Evolutionary conservation across 2,888 invertebrate genomes (phyloP).

Genomic region (Lasius fuliginosus): DNA sequence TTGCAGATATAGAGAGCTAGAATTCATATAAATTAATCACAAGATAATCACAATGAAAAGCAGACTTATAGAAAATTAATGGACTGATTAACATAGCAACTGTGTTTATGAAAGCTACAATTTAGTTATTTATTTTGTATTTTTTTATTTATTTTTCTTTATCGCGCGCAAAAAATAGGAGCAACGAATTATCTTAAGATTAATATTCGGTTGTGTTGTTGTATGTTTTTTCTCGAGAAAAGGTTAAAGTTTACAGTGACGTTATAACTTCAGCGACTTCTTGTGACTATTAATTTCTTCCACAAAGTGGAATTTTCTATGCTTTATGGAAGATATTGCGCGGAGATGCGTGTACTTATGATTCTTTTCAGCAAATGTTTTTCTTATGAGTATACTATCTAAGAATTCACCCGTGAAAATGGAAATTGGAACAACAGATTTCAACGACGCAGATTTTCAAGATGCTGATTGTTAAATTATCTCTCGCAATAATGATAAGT

Average conservation of each 20-base stretch:
- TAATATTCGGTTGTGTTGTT: conserved; percentile 55
- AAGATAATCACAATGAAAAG: background rate
- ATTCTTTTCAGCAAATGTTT: conserved; percentile 26
- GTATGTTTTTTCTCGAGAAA: conserved; percentile 57
- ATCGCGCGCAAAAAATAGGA: conserved; percentile 32
- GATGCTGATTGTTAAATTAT: background rate
- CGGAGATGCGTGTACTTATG: conserved; percentile 44
- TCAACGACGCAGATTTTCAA: background rate
- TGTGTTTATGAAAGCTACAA: background rate
- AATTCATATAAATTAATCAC: conserved; percentile 14
- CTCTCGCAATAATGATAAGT: background rate
- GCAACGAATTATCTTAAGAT: conserved; percentile 55
- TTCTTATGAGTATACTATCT: background rate
- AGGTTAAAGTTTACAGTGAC: conserved; percentile 66
- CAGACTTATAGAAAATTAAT: conserved; percentile 5
- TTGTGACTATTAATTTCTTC: conserved; percentile 69
- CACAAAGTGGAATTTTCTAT: conserved; percentile 60
- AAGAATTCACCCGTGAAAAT: background rate
- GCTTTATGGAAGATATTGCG: conserved; percentile 45
- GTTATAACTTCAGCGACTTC: conserved; percentile 63
- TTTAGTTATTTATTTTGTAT: background rate
- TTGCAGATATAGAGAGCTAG: background rate
- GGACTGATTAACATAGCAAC: background rate
- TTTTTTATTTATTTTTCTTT: background rate
- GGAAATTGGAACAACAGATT: background rate